These are phyloP conservation scores for Mesochorus sp. DNA, from an alignment of 2,888 invertebrate genomes.

Conservation along the genomic window DNA sequence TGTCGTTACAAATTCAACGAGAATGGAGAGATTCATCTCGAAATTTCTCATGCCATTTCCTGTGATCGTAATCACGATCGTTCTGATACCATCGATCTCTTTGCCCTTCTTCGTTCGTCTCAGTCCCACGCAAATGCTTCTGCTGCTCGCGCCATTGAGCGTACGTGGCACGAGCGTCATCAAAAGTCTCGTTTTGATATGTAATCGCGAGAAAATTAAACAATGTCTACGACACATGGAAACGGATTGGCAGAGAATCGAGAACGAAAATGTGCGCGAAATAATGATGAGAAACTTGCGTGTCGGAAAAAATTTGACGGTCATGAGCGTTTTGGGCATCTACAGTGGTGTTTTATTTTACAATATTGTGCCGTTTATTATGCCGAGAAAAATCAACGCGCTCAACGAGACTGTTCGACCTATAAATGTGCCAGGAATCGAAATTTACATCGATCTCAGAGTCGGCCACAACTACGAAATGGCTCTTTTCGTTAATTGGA, in stretches of 20 bases:
- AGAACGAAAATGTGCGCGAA: not conserved
- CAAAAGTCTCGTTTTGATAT: constrained; percentile 46
- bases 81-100: constrained; percentile 21
- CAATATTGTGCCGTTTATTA: constrained; percentile 62
- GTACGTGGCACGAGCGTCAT: constrained; percentile 46
- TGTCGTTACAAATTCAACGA: no score
- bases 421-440: constrained; percentile 47
- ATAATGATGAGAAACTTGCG: constrained; percentile 59
- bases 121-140: constrained; percentile 14
- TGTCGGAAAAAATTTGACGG: constrained; percentile 52
- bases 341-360: constrained; percentile 43
- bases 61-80: constrained; percentile 11
- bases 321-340: constrained; percentile 61
- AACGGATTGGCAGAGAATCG: constrained; percentile 64
- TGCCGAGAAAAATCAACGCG: constrained; percentile 38
- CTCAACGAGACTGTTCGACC: constrained; percentile 58
- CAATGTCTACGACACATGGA: constrained; percentile 63
- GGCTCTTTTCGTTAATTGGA: constrained; percentile 54
- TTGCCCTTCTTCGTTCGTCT: constrained; percentile 30
- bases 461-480: constrained; percentile 66
- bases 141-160: constrained; percentile 43
- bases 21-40: constrained; percentile 19
- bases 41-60: constrained; percentile 32
- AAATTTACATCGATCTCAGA: constrained; percentile 57
- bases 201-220: constrained; percentile 36